Base-by-base conservation (phyloP, 2,113 vertebrate species). In the Hippocampus barbouri region DNA sequence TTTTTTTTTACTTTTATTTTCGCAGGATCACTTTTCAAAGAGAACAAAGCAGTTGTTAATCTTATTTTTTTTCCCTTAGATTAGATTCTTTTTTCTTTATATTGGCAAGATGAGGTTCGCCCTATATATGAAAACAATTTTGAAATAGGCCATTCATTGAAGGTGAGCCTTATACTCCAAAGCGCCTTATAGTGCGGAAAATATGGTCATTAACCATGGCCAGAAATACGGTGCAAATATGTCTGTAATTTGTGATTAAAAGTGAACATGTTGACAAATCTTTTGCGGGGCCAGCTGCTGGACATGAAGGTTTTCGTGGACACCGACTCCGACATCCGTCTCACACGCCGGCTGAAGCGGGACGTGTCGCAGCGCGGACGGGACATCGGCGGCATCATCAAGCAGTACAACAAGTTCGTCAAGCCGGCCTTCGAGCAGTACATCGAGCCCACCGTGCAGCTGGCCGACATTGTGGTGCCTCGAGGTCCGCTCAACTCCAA, bases 281-380 rank as follows among this genome's bases (percentile, higher is more conserved):
- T n/a, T 12, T 14, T 10, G 2, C n/a, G 45, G 12, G 14, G 1
- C 0, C 78, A 97, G 95, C 91, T 95, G 8, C 81, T 97, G 88
- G 95, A 96, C 89, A 96, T 97, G 95, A 97, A 96, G 65, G 95
- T 97, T 83, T 97, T 97, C 66, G 95, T 96, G 77, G 95, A 97
- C 86, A 95, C 95, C 0, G 95, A 97, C 71, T 97, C 95, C 0
- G 95, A 97, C 88, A 96, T 97, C 85, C 93, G 95, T 0, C 90
- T 97, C 66, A 93, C 95, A 70, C 93, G 95, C 45, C 87, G 95
- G 73, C 88, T 97, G 88, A 95, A 94, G 76, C 91, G 95, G 2
- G 95, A 96, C 89, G 94, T 96, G 67, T 92, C 93, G 2, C 93
- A 94, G 6, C 93, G 94, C 0, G 95, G 95, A 0, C 94, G 95